Evolutionary conservation across 2,113 vertebrate species (phyloP), one percentile per base, ranked within the genome.

Genomic region (Pao palembangensis): DNA sequence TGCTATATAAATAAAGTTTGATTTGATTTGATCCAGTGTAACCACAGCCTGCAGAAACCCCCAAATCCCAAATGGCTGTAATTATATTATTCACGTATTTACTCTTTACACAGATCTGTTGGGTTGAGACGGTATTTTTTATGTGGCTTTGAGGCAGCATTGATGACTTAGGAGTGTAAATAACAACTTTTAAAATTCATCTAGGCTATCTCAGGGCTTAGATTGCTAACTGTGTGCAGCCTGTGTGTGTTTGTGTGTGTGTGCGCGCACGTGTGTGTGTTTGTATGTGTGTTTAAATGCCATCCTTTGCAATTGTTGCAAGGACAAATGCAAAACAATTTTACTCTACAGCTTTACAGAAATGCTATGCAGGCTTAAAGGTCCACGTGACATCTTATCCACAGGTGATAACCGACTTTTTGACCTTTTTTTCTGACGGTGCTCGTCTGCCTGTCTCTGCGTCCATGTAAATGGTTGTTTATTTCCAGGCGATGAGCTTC

Each of bases 401-500:
- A 12, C 34, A 38, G 34, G 8, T 3, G 4, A 38, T 38, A 12
- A 38, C 34, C 10, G 4, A 12, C 10, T 38, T 38, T 38, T 38
- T 1, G 3, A 15, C 3, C 16, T 34, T 17, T 53, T 38, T 11
- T 16, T 53, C 31, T 8, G 0, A 48, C 46, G n/a, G 51, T 11
- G 16, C 34, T 38, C 16, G 23, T 42, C 16, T 15, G 17, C 57
- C 8, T 43, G 25, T 50, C 12, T 51, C 5, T 28, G 49, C 44
- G 19, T 47, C 23, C 19, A 18, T 53, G 4, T 51, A 19, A 64
- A 49, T 64, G 16, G 28, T 48, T 58, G 43, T 50, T 34, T 46
- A 25, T 57, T 65, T 60, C 64, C 64, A 61, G 61, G 20, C 28
- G 19, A 10, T 66, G 25, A 28, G 25, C 25, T 28, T 28, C 3